Base-by-base conservation (phyloP, 2,113 vertebrate genomes). In the Heliornis fulica region DNA sequence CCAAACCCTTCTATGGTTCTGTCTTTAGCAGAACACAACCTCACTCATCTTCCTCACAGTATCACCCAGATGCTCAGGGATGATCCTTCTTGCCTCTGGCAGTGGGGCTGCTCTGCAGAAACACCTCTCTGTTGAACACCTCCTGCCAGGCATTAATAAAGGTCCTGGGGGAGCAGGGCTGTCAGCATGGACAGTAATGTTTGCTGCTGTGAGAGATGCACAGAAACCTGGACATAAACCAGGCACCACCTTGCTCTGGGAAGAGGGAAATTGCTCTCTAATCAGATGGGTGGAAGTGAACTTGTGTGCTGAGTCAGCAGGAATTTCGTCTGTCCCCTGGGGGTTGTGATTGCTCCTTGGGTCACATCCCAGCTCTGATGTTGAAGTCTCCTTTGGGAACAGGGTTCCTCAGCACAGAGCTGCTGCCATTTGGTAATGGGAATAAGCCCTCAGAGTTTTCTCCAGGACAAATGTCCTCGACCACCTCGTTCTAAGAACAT, bases 291-390 rank as follows among this genome's bases (percentile, higher is more conserved):
- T 96, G 95, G 95, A 96, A 94, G 76, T 96, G 93, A 97, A 93
- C 89, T 95, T 81, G 86, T 36, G 64, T 13, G 46, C 85, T 70
- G 83, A 34, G 46, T 81, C 76, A 88, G 25, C 83, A 97, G 92
- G 94, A 96, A 96, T 94, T 80, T 45, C 16, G 7, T 57, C 65
- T 83, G 72, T 34, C 90, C 83, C 90, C 87, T 0, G 0, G 41
- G 95, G 45, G 20, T 3, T 93, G 60, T 31, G 68, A 36, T 77
- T 43, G 85, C 92, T 92, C 18, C n/a, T 88, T 90, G 90, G 92
- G 92, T 96, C 92, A 80, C 76, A 91, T 91, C 90, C 71, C 72
- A 57, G 92, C 94, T 81, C 87, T 64, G 88, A 87, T 90, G 80
- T 88, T 1, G 18, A 82, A n/a, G 46, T 78, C 80, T 85, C 90